Conservation (phyloP, 1,140 invertebrate species). For the Drosophila pruinosa region DNA sequence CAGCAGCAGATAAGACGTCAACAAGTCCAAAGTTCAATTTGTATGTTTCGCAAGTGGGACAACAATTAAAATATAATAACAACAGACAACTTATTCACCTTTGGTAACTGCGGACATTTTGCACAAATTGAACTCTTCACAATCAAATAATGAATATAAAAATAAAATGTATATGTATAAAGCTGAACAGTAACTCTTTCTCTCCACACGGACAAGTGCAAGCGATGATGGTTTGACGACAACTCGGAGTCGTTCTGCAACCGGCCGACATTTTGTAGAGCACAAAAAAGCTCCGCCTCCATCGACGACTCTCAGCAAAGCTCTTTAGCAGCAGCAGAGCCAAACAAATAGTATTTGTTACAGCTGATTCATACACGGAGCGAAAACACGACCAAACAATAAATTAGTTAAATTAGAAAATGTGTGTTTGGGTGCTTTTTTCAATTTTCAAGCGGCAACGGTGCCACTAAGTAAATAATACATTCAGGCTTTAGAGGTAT, state of each 20-base stretch:
- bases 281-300: slow-evolving; percentile 45
- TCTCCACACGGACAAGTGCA: background rate
- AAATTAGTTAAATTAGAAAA: no score
- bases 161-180: slow-evolving; percentile 9
- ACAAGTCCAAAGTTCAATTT: slow-evolving; percentile 68
- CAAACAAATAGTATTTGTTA: slow-evolving; percentile 7
- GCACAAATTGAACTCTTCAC: slow-evolving; percentile 10
- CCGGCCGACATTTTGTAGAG: slow-evolving; percentile 42
- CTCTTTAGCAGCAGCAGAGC: slow-evolving; percentile 9
- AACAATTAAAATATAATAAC: background rate
- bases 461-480: no score
- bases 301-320: background rate
- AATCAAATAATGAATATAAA: background rate
- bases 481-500: no score
- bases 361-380: slow-evolving; percentile 50
- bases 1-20: slow-evolving; percentile 58
- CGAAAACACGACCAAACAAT: no score
- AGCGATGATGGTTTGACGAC: slow-evolving; percentile 14
- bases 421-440: no score
- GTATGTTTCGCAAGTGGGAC: background rate
- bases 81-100: slow-evolving; percentile 44
- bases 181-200: background rate
- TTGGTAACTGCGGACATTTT: slow-evolving; percentile 72
- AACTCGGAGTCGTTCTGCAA: slow-evolving; percentile 7
- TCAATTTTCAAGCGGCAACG: no score